Evolutionary conservation across 2,888 invertebrate species (phyloP), one percentile per base, ranked within the genome.

Genomic region (Nymphalis polychloros): DNA sequence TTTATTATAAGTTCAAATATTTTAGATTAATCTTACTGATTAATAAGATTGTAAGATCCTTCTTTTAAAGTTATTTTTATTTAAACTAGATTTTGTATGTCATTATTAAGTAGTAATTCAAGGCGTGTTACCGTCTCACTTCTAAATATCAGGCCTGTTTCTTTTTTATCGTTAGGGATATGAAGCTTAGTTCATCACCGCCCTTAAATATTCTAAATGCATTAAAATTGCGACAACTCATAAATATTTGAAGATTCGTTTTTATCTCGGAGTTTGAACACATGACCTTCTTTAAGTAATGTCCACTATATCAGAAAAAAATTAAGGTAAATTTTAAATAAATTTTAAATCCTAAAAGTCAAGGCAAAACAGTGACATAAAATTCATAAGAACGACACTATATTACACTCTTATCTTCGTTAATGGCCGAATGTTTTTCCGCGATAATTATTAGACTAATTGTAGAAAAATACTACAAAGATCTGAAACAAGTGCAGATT

Each of bases 1-100:
- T 64, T 61, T 60, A 64, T 50, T 31, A 35, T 19, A 47, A 23
- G 27, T 55, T 27, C 8, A 55, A 17, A 55, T 31, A 53, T 17
- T 53, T 53, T 10, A 31, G 27, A 31, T 17, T 55, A 17, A 31
- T 31, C 31, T 31, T 53, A 0, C 53, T 27, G 27, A 31, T 31
- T 27, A 31, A 6, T 17, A 31, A 53, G 27, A 53, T 53, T 27
- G 27, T 6, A 6, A 27, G n/a, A 10, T 53, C 27, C 16, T 7
- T 23, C 8, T 8, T 31, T 31, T 1, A 27, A 31, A 5, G 7
- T 7, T 17, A 27, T 1, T 6, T 8, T 2, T 20, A 10, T 52
- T 4, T 52, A 31, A 31, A 31, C 6, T 6, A 31, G 0, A 31
- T 23, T 2, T 52, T 50, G 1, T 50, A 1, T 50, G 5, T 31